Percentiles rank a stretch among this genome's conserved stretches.
phyloP scores from a whole-genome alignment of 1,140 invertebrate species.

The Panulirus ornatus region DNA sequence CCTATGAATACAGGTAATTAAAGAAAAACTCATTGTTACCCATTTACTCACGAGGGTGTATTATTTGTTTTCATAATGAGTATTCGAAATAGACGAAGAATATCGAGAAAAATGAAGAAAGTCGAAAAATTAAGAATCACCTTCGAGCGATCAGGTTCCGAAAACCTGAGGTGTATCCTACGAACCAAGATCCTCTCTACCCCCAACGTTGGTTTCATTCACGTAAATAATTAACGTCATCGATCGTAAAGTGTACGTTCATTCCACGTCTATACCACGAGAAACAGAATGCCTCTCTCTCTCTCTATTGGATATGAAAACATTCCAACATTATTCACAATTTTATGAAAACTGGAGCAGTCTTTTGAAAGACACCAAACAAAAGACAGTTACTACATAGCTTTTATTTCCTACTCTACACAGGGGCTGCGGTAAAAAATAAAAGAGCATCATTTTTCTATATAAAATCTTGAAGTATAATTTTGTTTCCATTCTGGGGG shows the following conservation, averaged over 20 bases:
- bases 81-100: no score
- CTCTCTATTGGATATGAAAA: neutral
- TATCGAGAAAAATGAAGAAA: no score
- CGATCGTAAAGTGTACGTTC: neutral
- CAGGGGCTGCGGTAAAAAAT: conserved; percentile 2
- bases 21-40: no score
- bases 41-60: no score
- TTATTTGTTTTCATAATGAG: no score
- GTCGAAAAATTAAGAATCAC: no score
- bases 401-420: neutral
- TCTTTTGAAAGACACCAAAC: neutral
- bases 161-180: no score
- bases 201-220: neutral
- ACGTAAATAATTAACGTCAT: neutral
- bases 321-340: conserved; percentile 22
- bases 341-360: neutral
- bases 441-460: conserved; percentile 29
- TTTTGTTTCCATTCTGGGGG: conserved; percentile 40
- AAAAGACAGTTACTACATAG: neutral
- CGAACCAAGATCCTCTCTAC: no score
- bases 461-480: conserved; percentile 33
- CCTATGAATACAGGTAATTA: no score
- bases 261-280: neutral
- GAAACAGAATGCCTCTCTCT: neutral
- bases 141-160: no score